Base-by-base conservation (phyloP, 2,797 vertebrate species). In the Lagocephalus sceleratus region DNA sequence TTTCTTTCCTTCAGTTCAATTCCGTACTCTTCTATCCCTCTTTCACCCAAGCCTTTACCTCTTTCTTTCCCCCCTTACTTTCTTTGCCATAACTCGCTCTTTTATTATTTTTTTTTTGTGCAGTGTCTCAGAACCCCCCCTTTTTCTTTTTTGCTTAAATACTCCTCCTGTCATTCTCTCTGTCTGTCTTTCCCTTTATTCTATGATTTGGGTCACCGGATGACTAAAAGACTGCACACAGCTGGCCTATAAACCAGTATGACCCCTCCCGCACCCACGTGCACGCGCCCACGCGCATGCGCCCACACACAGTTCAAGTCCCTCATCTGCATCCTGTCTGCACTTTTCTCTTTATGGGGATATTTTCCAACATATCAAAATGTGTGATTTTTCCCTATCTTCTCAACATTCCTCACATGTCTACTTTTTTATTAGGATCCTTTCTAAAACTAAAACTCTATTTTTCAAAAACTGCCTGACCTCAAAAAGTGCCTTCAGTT, bases 121-220 rank as follows among this genome's bases (percentile, higher is more conserved):
- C 43, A 61, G 16, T 41, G 47, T 46, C 45, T 55, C 47, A 60
- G 39, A 57, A 75, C 60, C 48, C 57, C 58, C 50, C 47, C 62
- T 22, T 47, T 42, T 44, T 21, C 46, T 43, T 50, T 48, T 44
- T 53, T 22, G 25, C 54, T 42, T 19, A 53, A 66, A 54, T 39
- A 38, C 7, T 38, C 57, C 44, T 20, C 20, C 43, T 39, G 47
- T 52, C 61, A 61, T 61, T 65, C 59, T 41, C 56, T 73, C 42
- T 39, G 3, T 41, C 39, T 7, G 4, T 39, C 5, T 39, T 53
- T 53, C 63, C 75, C 76, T 84, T 76, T 75, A 81, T 86, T 88
- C 86, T 57, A 63, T 87, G 88, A 91, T 90, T 88, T 90, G 88
- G 89, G 89, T 91, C 89, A 91, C 78, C 66, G 84, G 87, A 76